These are phyloP conservation scores for Pomatorhinus ruficollis DNA, from an alignment of 2,113 vertebrate genomes.

Conservation along the genomic window DNA sequence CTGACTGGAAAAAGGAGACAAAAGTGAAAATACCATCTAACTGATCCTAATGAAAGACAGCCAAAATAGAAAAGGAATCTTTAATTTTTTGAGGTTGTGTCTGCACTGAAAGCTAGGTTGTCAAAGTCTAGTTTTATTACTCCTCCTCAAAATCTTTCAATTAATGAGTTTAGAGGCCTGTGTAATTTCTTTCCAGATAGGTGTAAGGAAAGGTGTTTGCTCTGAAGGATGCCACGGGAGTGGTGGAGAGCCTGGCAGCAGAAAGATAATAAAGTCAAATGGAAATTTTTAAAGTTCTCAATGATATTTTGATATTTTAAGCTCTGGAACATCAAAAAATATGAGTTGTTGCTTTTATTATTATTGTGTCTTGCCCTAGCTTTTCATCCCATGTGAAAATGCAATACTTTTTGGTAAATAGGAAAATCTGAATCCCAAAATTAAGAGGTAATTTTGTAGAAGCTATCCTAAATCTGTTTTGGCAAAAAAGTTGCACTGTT, in stretches of 20 bases:
- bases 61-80: not conserved
- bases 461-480: not conserved
- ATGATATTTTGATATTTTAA: not conserved
- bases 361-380: not conserved
- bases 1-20: not conserved
- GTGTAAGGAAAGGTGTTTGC: not conserved
- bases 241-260: not conserved
- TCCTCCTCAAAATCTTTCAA: not conserved
- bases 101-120: not conserved
- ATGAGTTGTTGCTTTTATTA: not conserved
- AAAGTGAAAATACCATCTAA: not conserved
- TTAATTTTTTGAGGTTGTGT: not conserved
- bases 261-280: not conserved
- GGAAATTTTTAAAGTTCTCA: not conserved
- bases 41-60: not conserved
- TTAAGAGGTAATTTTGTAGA: not conserved
- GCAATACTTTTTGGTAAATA: not conserved
- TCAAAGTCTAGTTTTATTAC: not conserved
- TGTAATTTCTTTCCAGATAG: not conserved
- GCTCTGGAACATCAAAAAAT: not conserved
- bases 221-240: not conserved
- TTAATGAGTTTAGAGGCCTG: not conserved
- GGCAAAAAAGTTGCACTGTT: not conserved
- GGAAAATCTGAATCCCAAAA: not conserved
- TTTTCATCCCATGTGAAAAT: not conserved